These are phyloP conservation scores for Drosophila murphyi DNA, from an alignment of 1,140 invertebrate genomes.

Conservation along the genomic window DNA sequence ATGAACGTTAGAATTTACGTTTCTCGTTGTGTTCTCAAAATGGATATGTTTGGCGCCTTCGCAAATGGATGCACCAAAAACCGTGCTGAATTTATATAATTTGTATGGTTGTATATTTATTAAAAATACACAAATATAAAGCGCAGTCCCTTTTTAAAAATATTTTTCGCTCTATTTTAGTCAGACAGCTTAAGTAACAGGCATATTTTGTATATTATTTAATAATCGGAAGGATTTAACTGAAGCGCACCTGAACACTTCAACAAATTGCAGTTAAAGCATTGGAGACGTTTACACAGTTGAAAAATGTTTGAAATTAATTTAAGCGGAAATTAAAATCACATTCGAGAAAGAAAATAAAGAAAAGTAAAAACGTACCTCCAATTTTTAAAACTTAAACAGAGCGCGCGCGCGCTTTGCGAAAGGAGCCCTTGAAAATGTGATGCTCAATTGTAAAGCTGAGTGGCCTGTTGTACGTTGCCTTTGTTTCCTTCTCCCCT, in stretches of 20 bases:
- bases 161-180: too few species aligned
- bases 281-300: slow-evolving; percentile 34
- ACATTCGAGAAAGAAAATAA: not conserved
- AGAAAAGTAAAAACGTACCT: slow-evolving; percentile 33
- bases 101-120: too few species aligned
- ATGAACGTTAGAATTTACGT: too few species aligned
- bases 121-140: too few species aligned
- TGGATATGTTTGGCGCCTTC: too few species aligned
- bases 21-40: too few species aligned
- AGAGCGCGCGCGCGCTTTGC: slow-evolving; percentile 18
- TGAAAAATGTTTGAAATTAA: slow-evolving; percentile 46
- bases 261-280: slow-evolving; percentile 31
- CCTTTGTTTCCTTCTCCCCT: not conserved
- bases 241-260: slow-evolving; percentile 28
- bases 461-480: slow-evolving; percentile 8
- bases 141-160: too few species aligned
- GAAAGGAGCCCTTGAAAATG: slow-evolving; percentile 44
- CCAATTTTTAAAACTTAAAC: slow-evolving; percentile 49
- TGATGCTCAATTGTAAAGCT: slow-evolving; percentile 29
- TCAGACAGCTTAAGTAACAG: too few species aligned
- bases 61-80: too few species aligned
- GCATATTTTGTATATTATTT: too few species aligned
- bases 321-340: slow-evolving; percentile 43
- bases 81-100: too few species aligned
- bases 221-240: slow-evolving; percentile 13